Evolutionary conservation across 2,113 vertebrate species (phyloP).

Genomic region (Pluvianellus socialis): DNA sequence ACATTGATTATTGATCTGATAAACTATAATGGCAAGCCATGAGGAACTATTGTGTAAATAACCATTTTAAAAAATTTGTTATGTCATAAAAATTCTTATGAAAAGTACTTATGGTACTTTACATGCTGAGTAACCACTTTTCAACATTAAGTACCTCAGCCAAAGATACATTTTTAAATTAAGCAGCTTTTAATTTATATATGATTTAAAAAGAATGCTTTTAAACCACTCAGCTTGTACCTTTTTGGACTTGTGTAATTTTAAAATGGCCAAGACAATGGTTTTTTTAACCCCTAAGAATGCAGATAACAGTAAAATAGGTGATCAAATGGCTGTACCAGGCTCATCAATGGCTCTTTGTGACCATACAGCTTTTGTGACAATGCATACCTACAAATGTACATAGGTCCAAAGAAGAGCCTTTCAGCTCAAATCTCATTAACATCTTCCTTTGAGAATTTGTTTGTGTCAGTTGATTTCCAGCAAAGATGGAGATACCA

Average conservation of each 20-base stretch:
- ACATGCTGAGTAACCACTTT: conserved; percentile 67
- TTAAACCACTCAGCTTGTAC: conserved; percentile 25
- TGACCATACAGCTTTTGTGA: conserved; percentile 14
- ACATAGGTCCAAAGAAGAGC: background rate
- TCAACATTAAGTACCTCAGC: conserved; percentile 44
- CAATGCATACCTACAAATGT: background rate
- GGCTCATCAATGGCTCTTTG: background rate
- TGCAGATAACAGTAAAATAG: background rate
- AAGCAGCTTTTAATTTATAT: conserved; percentile 65
- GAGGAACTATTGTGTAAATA: conserved; percentile 62
- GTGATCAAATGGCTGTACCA: background rate
- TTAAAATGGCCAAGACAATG: conserved; percentile 3
- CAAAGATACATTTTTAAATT: conserved; percentile 70
- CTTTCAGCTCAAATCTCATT: background rate
- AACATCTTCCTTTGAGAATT: background rate
- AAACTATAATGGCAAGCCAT: conserved; percentile 41
- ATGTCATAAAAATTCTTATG: conserved; percentile 52
- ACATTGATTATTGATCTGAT: conserved; percentile 68
- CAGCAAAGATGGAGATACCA: background rate
- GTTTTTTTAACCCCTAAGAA: background rate
- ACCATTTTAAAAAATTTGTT: conserved; percentile 9
- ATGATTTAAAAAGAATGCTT: background rate
- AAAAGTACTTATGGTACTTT: conserved; percentile 45
- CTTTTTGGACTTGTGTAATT: background rate
- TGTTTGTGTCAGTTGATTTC: conserved; percentile 2